Percentiles rank a stretch among this genome's conserved stretches.
These are phyloP conservation scores for Diglossa cyanea DNA, from an alignment of 2,797 vertebrate genomes.

Conservation along the genomic window DNA sequence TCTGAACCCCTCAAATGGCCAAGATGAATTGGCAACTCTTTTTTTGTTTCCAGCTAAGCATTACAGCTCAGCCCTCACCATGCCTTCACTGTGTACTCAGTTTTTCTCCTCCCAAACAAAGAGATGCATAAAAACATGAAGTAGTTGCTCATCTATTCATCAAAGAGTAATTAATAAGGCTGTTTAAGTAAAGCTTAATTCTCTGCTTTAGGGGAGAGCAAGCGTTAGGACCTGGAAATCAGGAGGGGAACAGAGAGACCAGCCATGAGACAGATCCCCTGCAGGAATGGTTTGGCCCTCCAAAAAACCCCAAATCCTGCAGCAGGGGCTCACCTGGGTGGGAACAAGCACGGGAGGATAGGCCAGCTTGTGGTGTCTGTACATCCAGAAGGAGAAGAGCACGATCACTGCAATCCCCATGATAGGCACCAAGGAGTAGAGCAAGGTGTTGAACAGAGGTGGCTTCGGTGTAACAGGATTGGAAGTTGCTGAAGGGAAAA, in stretches of 20 bases:
- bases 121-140: neutral
- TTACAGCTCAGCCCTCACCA: neutral
- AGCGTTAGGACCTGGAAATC: neutral
- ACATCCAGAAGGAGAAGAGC: slow-evolving; percentile 98
- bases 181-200: slow-evolving; percentile 24
- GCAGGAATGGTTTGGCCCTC: neutral
- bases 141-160: neutral
- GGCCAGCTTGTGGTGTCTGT: slow-evolving; percentile 96
- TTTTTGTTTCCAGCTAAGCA: neutral
- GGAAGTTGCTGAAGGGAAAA: slow-evolving; percentile 83
- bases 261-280: neutral
- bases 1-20: neutral
- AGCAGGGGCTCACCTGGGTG: slow-evolving; percentile 87
- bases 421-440: slow-evolving; percentile 95
- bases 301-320: neutral
- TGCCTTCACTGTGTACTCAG: neutral
- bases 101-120: neutral
- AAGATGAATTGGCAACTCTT: neutral
- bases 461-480: slow-evolving; percentile 91
- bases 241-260: neutral
- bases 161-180: neutral
- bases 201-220: neutral
- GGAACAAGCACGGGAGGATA: slow-evolving; percentile 97
- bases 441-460: slow-evolving; percentile 91
- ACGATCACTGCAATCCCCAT: slow-evolving; percentile 91